phyloP scores from a whole-genome alignment of 2,888 invertebrate genomes.

The Drosophila borborema region DNA sequence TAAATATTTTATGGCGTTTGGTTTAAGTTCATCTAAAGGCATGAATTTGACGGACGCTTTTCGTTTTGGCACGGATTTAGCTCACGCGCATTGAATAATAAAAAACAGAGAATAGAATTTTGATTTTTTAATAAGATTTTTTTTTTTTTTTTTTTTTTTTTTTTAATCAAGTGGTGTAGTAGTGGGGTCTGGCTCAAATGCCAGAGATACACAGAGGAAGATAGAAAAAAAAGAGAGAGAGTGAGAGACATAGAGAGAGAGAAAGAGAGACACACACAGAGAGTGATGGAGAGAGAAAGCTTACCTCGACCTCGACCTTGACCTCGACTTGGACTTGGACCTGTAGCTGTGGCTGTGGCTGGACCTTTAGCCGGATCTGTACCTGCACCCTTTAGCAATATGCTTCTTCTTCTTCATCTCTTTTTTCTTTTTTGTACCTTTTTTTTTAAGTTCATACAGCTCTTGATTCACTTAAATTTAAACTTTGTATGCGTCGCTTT shows the following conservation, averaged over 20 bases:
- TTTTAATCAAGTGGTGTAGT: conserved; percentile 12
- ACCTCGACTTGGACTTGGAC: conserved; percentile 22
- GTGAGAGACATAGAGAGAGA: background rate
- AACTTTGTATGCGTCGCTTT: conserved; percentile 12
- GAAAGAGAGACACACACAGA: background rate
- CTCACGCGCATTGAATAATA: conserved; percentile 60
- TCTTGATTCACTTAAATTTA: conserved; percentile 15
- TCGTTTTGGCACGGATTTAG: conserved; percentile 83
- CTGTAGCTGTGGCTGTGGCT: conserved; percentile 19
- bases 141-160: background rate
- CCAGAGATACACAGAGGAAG: conserved; percentile 25
- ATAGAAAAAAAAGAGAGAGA: background rate
- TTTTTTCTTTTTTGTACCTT: background rate
- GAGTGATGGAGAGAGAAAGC: conserved; percentile 44
- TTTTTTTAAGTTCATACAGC: conserved; percentile 1
- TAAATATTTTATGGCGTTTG: conserved; percentile 59
- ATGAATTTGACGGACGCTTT: conserved; percentile 84
- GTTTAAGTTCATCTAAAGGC: conserved; percentile 84
- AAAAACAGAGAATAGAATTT: conserved; percentile 43
- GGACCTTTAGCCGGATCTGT: conserved; percentile 20
- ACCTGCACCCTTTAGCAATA: conserved; percentile 29
- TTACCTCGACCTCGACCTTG: conserved; percentile 60
- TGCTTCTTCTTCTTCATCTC: background rate
- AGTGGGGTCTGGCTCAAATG: conserved; percentile 18
- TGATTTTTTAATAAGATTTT: conserved; percentile 17